phyloP scores from a whole-genome alignment of 2,797 vertebrate species.

The Melopsittacus undulatus region DNA sequence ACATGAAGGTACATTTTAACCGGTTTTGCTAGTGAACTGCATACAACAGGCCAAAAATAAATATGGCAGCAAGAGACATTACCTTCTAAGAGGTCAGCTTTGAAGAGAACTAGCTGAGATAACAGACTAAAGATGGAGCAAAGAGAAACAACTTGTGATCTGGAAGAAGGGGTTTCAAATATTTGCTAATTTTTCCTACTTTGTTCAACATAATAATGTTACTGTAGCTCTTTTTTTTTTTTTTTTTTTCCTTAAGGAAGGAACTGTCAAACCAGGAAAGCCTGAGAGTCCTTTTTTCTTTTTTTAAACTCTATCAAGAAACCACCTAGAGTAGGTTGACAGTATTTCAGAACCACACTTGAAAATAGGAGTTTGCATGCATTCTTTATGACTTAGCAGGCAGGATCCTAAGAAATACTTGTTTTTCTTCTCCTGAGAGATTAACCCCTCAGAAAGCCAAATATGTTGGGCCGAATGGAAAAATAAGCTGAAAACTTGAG shows the following conservation, averaged over 20 bases:
- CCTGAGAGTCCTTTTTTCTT: not conserved
- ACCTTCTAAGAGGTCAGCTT: not conserved
- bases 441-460: not conserved
- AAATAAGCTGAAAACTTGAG: not conserved
- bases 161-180: not conserved
- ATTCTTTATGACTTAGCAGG: not conserved
- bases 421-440: not conserved
- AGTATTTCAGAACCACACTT: not conserved
- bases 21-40: not conserved
- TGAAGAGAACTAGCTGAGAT: not conserved
- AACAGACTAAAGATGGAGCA: not conserved
- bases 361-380: not conserved
- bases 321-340: not conserved
- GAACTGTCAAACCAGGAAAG: not conserved
- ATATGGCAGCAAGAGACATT: not conserved
- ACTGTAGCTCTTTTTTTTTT: not conserved
- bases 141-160: not conserved
- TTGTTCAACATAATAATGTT: not conserved
- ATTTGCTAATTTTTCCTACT: not conserved
- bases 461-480: not conserved
- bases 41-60: not conserved
- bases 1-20: not conserved
- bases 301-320: not conserved
- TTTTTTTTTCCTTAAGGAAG: not conserved
- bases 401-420: not conserved